Evolutionary conservation across 2,797 vertebrate species (phyloP).

Genomic region (Smutsia gigantea): DNA sequence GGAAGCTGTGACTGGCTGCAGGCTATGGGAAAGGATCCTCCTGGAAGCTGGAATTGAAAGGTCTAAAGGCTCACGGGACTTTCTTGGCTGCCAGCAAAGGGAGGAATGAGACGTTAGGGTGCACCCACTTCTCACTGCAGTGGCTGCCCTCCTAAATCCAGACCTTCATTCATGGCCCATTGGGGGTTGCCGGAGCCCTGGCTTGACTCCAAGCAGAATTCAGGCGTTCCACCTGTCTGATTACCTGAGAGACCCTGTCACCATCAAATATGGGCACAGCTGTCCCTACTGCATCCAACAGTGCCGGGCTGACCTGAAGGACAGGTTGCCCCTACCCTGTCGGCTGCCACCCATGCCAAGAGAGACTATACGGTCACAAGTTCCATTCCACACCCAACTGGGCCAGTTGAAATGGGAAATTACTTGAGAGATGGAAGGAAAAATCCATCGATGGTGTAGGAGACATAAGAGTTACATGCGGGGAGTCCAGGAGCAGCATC

Average conservation of each 20-base stretch:
- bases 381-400: too few species aligned
- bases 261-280: slow-evolving; percentile 31
- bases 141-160: background rate
- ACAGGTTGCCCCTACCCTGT: slow-evolving; percentile 86
- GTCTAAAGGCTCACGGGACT: background rate
- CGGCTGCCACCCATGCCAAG: slow-evolving; percentile 87
- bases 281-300: slow-evolving; percentile 49
- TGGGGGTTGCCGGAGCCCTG: background rate
- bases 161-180: background rate
- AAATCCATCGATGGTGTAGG: too few species aligned
- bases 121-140: background rate
- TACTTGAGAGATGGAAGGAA: too few species aligned
- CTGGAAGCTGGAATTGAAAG: background rate
- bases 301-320: background rate
- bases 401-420: too few species aligned
- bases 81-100: background rate
- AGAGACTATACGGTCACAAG: slow-evolving; percentile 62
- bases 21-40: background rate
- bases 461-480: too few species aligned
- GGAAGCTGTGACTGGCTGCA: background rate
- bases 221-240: slow-evolving; percentile 74
- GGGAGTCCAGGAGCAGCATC: too few species aligned
- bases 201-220: background rate
- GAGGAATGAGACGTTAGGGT: background rate
- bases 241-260: slow-evolving; percentile 60